phyloP scores from a whole-genome alignment of 2,113 vertebrate species.

The Oncorhynchus mykiss region DNA sequence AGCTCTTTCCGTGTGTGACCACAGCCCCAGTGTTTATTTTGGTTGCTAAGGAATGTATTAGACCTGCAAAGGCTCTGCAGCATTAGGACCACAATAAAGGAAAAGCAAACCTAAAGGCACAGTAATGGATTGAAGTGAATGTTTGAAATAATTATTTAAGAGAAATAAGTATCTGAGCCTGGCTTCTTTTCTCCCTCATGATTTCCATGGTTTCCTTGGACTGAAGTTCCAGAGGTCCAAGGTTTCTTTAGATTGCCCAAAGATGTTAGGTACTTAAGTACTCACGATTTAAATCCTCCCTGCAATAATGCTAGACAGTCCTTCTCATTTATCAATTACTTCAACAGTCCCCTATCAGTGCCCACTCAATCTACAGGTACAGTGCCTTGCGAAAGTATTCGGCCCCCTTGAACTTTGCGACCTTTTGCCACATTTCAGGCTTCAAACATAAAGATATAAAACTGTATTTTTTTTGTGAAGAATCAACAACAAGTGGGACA shows the following conservation, averaged over 20 bases:
- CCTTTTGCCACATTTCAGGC: no score
- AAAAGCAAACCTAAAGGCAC: slow-evolving; percentile 40
- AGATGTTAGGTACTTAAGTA: slow-evolving; percentile 45
- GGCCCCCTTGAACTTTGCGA: no score
- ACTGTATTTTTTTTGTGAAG: no score
- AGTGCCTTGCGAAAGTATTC: no score
- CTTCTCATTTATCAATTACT: slow-evolving; percentile 28
- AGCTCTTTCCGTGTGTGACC: slow-evolving; percentile 15
- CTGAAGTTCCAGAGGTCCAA: slow-evolving; percentile 67
- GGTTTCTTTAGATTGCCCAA: slow-evolving; percentile 65
- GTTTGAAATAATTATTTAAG: slow-evolving; percentile 52
- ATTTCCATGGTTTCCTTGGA: slow-evolving; percentile 74
- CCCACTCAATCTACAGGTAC: background rate
- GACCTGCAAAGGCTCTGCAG: slow-evolving; percentile 18
- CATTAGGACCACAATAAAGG: slow-evolving; percentile 51
- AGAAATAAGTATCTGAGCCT: slow-evolving; percentile 51
- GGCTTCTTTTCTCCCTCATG: slow-evolving; percentile 65
- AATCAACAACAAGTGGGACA: no score
- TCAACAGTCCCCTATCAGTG: background rate
- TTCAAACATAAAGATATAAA: no score
- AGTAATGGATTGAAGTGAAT: slow-evolving; percentile 45
- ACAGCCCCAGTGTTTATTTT: slow-evolving; percentile 25
- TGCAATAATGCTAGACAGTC: slow-evolving; percentile 25
- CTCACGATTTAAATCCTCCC: slow-evolving; percentile 44
- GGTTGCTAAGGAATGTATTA: slow-evolving; percentile 51